Evolutionary conservation across 1,140 invertebrate species (phyloP), one percentile per base, ranked within the genome.

Genomic region (Drosophila mayri): DNA sequence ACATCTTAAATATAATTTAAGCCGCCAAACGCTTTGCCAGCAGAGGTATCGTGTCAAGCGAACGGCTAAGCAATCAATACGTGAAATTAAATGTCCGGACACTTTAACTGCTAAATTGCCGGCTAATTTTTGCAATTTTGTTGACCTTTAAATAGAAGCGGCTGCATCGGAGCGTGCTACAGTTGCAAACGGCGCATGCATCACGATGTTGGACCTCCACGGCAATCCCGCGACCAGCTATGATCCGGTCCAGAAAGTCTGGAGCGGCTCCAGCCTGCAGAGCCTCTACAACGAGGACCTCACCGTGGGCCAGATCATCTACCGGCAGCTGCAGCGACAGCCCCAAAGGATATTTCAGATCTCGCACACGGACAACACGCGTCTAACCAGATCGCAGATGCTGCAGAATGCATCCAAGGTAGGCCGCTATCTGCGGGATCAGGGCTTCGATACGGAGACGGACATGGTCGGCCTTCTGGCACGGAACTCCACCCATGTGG

Each of bases 401-500:
- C 60, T 87, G 0, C 61, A 67, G 10, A 84, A 87, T 49, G 84
- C 84, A 2, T 47, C 50, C 41, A 87, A 88, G 35, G 59, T 88
- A 11, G 64, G 80, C 16, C 20, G 46, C 41, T 81, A 92, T 54
- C 64, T 92, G 20, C 40, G 72, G 18, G 30, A 74, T 0, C 58
- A 75, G n/a, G 66, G 83, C 8, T 67, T 79, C 20, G 32, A 16
- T 10, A 35, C 43, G 60, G 80, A 91, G 38, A 76, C 87, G 8
- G 74, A 92, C 40, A 73, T 91, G 44, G 85, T 92, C 18, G 91
- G 91, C 8, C 65, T 92, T 22, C 40, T 79, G 41, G 88, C 85
- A 8, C 50, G 77, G 1, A 92, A 92, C 44, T 67, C 82, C 9
- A 90, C 82, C 2, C 76, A 91, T 46, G 22, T 92, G 50, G 83